phyloP scores from a whole-genome alignment of 2,888 invertebrate species.

The Cosmorhoe ocellata region DNA sequence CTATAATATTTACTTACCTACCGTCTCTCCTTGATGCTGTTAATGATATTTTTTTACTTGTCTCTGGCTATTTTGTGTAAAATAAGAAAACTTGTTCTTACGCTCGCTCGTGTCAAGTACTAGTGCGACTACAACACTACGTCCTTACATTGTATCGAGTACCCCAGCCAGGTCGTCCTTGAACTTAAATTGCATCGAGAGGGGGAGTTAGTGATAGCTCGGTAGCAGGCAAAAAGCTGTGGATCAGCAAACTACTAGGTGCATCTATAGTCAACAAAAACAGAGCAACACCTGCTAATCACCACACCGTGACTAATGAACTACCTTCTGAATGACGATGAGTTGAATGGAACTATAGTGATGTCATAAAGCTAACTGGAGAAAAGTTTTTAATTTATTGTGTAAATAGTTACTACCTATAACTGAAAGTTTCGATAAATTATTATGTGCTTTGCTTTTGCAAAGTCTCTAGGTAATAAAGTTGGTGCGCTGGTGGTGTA shows the following conservation, averaged over 20 bases:
- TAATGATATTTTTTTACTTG: no score
- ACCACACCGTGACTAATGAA: conserved; percentile 31
- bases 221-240: conserved; percentile 24
- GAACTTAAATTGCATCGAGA: conserved; percentile 23
- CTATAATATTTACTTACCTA: no score
- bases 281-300: conserved; percentile 26
- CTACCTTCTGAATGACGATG: conserved; percentile 33
- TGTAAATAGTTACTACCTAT: no score
- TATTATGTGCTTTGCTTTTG: no score
- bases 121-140: background rate
- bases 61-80: no score
- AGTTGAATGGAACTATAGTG: conserved; percentile 37
- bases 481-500: no score
- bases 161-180: conserved; percentile 16
- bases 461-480: no score
- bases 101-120: no score
- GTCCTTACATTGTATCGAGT: background rate
- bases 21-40: no score
- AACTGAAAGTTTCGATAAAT: background rate
- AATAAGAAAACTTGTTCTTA: conserved; percentile 1
- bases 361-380: conserved; percentile 15
- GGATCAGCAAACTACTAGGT: conserved; percentile 17
- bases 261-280: conserved; percentile 27
- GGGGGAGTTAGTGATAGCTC: conserved; percentile 20
- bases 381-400: conserved; percentile 22